Evolutionary conservation across 2,113 vertebrate genomes (phyloP), one percentile per base, ranked within the genome.

Genomic region (Vidua macroura): DNA sequence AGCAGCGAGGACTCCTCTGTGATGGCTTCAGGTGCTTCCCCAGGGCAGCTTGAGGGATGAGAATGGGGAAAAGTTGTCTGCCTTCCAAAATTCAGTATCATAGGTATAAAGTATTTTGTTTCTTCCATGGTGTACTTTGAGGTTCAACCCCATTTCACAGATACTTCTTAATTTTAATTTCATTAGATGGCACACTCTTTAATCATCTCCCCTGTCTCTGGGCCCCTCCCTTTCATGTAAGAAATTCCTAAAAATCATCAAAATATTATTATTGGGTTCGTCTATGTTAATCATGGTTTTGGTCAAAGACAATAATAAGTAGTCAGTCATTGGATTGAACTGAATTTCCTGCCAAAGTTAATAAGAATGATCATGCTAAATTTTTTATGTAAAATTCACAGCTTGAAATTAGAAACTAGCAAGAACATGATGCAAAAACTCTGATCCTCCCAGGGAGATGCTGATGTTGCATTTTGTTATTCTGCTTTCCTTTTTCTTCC

Each of bases 401-500:
- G 27, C 48, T 63, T 83, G 63, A 90, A 76, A 74, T 80, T 49
- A 43, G 39, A 30, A 76, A 39, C 37, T 73, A 55, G 17, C 5
- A 89, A 49, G 28, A 81, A 48, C 10, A 21, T 41, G 39, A 55
- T 80, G 52, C 43, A 55, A 62, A 90, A 60, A 7, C 1, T 3
- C 73, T 72, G 30, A 70, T 85, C 21, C 14, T 83, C 12, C 48
- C 25, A 48, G 30, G 27, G 64, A 55, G 62, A 72, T 93, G 72
- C 75, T 93, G 92, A 55, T 80, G 18, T 80, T 91, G 13, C 25
- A 28, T 82, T 77, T 90, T 85, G 35, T 48, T 79, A 35, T 35
- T 79, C 55, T 73, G 17, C 58, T 76, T 86, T 59, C n/a, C 24
- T 35, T 88, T 76, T 89, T 43, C 12, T 58, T 17, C 23, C 22